These are phyloP conservation scores for Minunthozetes semirufus DNA, from an alignment of 2,888 invertebrate genomes.

Conservation along the genomic window DNA sequence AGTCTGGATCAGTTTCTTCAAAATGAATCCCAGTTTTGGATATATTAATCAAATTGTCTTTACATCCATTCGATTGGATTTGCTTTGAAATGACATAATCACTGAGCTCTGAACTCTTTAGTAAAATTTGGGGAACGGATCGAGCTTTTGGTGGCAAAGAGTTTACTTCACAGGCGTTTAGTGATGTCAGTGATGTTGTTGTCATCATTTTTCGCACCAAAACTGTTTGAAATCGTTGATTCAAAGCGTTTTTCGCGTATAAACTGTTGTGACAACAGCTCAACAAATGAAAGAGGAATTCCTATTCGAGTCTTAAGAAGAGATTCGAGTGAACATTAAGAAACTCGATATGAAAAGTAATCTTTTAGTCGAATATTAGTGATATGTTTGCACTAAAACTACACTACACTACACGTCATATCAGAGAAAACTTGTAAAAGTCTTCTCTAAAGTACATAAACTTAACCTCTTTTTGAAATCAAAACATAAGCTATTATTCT, in stretches of 20 bases:
- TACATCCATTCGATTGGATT: neutral
- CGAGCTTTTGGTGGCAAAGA: neutral
- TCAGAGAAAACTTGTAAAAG: neutral
- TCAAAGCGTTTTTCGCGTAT: neutral
- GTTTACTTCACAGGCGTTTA: neutral
- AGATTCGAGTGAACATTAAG: neutral
- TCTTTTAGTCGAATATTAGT: neutral
- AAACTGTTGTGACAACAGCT: neutral
- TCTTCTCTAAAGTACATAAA: slow-evolving; percentile 4
- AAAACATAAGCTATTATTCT: neutral
- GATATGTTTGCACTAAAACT: slow-evolving; percentile 2
- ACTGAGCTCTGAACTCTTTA: neutral
- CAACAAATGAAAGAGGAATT: neutral
- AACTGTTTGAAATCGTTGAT: neutral
- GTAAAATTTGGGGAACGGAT: neutral
- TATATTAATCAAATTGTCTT: neutral
- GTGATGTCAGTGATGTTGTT: slow-evolving; percentile 11
- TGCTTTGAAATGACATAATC: neutral
- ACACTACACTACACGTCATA: slow-evolving; percentile 19
- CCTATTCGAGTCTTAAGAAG: neutral
- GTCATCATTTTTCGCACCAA: neutral
- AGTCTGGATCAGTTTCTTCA: neutral
- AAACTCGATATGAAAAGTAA: slow-evolving; percentile 12
- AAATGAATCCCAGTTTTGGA: neutral
- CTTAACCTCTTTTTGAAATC: slow-evolving; percentile 18